phyloP scores from a whole-genome alignment of 2,888 invertebrate species.

The Drosophila ustulata region DNA sequence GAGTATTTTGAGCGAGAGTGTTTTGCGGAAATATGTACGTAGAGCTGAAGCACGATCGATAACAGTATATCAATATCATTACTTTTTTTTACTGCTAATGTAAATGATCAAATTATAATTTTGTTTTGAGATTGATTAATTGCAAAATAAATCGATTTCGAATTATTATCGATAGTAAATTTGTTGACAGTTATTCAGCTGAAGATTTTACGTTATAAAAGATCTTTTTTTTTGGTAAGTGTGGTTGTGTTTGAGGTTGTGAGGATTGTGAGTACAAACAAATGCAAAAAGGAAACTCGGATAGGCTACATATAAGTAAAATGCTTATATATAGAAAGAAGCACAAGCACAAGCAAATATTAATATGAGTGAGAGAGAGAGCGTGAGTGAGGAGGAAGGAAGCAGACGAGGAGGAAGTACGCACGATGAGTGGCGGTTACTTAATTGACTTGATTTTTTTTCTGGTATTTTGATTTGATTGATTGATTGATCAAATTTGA shows the following conservation, averaged over 20 bases:
- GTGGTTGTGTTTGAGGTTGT: constrained; percentile 37
- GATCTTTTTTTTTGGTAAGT: constrained; percentile 37
- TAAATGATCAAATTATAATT: not conserved
- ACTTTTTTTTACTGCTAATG: not conserved
- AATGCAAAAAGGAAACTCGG: constrained; percentile 44
- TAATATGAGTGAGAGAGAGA: constrained; percentile 34
- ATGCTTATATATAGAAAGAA: constrained; percentile 58
- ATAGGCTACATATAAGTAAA: constrained; percentile 48
- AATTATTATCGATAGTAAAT: constrained; percentile 17
- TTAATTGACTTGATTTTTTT: constrained; percentile 42
- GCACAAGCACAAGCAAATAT: constrained; percentile 38
- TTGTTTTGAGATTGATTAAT: constrained; percentile 4
- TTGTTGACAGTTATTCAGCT: constrained; percentile 48
- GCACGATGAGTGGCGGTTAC: constrained; percentile 59
- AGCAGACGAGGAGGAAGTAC: constrained; percentile 56
- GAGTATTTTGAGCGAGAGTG: constrained; percentile 73
- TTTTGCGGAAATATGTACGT: constrained; percentile 39
- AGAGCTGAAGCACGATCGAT: constrained; percentile 49
- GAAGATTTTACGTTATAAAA: constrained; percentile 22
- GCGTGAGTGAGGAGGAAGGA: constrained; percentile 31
- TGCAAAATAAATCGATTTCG: not conserved
- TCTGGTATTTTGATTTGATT: constrained; percentile 24
- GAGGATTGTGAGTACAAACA: constrained; percentile 50
- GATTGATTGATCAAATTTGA: constrained; percentile 46
- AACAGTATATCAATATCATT: constrained; percentile 24